Base-by-base conservation (phyloP, 1,140 invertebrate species). In the Procambarus clarkii region DNA sequence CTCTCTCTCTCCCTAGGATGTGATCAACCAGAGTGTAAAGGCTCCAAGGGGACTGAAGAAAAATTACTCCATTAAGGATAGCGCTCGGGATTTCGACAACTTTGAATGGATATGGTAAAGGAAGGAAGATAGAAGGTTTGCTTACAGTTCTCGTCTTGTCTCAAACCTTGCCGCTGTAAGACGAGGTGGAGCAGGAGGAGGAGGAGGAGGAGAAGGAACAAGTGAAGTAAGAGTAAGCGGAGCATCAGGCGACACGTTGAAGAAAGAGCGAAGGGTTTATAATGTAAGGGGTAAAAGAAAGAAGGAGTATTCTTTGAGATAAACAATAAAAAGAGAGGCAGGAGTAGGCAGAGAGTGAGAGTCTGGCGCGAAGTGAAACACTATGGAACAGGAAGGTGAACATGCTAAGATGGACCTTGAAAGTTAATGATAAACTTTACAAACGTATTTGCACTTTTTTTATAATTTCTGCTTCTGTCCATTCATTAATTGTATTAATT, bases 81-180 rank as follows among this genome's bases (percentile, higher is more conserved):
- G 87, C 87, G 78, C 69, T 89, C 87, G 82, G 64, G 87, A 89
- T 89, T 89, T 89, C 87, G 87, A 89, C 87, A 89, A 89, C 87
- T 89, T 89, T 89, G 87, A 89, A 89, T 89, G 64, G 87, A 48
- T 89, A 89, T 88, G 86, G 86, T 88, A 88, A 88, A 80, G 77
- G 78, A 80, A 80, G 60, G 58, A 46, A 80, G 78, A 88, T 80
- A 80, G 54, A 50, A 58, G 78, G 45, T 69, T 81, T 81, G 74
- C 77, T 79, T 58, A 81, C 78, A 48, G 21, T 44, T 85, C 83
- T 85, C 48, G 83, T 74, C 69, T 74, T n/a, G 11, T 9, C 0
- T 11, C 34, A 8, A 4, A 74, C 69, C 9, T 34, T 34, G 54
- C 8, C 44, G 81, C 21, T 15, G 81, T 50, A 58, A 18, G n/a